Base-by-base conservation (phyloP, 92 coral and sea anemone species). In the Parazoanthus darwini region DNA sequence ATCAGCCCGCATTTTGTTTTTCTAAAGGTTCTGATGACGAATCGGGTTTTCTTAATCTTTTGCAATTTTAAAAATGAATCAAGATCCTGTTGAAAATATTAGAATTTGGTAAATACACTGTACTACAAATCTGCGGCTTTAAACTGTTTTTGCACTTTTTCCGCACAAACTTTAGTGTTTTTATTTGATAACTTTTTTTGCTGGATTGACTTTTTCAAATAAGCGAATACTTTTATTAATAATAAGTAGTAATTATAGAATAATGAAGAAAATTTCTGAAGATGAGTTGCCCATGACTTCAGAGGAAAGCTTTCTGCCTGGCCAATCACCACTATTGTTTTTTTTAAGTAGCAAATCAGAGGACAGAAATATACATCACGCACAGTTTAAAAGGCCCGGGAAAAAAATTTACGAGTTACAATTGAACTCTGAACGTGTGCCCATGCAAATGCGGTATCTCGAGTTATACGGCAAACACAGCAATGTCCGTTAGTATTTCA, bases 251-350 rank as follows among this genome's bases (percentile, higher is more conserved):
- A 29, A 29, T 29, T 29, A 29, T 29, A 29, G 33, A 29, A 29
- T 29, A 29, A 29, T 29, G 33, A 29, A 29, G 33, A 29, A 29
- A 29, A 29, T 29, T 29, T 29, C 20, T 58, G 22, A 58, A 58
- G 22, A 58, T 58, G 22, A 58, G 66, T 58, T 58, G 66, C 15
- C 66, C 42, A 72, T n/a, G 77, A 37, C 18, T 72, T 72, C 77
- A 72, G 39, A 72, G 77, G 77, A 72, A 72, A 72, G 77, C 77
- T 8, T 72, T 72, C n/a, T 72, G 77, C 35, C 77, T 13, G 7
- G 42, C 77, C 77, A 72, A 72, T 72, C 43, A 4, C 77, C 38
- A 37, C 77, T 37, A 72, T 72, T 72, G 77, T 72, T 72, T 29
- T 26, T 72, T 72, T 72, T 9, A 33, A 72, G 15, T 72, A 72